Evolutionary conservation across 2,888 invertebrate species (phyloP).

Genomic region (Heliconius aoede): DNA sequence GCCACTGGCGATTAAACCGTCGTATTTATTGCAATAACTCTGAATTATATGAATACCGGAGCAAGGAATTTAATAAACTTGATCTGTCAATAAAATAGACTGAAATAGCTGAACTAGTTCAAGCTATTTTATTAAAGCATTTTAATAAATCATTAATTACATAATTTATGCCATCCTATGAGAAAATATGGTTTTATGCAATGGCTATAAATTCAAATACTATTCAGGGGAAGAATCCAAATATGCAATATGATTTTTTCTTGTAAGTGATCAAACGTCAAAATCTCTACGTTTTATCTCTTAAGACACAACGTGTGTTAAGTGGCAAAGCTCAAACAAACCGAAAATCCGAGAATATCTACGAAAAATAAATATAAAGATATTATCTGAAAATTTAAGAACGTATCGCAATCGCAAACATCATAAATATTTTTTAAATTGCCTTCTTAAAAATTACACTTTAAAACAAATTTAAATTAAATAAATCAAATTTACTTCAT

Average conservation of each 20-base stretch:
- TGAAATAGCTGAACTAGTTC: not conserved
- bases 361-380: too few species aligned
- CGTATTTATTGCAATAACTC: slow-evolving; percentile 5
- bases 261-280: too few species aligned
- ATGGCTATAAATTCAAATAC: too few species aligned
- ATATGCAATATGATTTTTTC: too few species aligned
- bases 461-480: too few species aligned
- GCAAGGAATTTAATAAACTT: slow-evolving; percentile 24
- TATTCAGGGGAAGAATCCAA: too few species aligned
- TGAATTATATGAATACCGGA: slow-evolving; percentile 2
- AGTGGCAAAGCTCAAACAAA: not conserved
- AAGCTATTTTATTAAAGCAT: not conserved
- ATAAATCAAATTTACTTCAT: too few species aligned
- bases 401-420: too few species aligned
- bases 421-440: not conserved
- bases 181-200: too few species aligned
- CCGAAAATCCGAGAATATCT: too few species aligned
- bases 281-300: too few species aligned
- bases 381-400: too few species aligned
- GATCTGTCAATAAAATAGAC: not conserved
- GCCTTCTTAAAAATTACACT: not conserved
- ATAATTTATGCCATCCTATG: not conserved
- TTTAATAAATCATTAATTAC: not conserved
- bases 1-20: not conserved
- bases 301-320: not conserved